These are phyloP conservation scores for Chrysaora quinquecirrha DNA, from an alignment of 30 jellyfish, hydroid and myxozoan genomes.

Conservation along the genomic window DNA sequence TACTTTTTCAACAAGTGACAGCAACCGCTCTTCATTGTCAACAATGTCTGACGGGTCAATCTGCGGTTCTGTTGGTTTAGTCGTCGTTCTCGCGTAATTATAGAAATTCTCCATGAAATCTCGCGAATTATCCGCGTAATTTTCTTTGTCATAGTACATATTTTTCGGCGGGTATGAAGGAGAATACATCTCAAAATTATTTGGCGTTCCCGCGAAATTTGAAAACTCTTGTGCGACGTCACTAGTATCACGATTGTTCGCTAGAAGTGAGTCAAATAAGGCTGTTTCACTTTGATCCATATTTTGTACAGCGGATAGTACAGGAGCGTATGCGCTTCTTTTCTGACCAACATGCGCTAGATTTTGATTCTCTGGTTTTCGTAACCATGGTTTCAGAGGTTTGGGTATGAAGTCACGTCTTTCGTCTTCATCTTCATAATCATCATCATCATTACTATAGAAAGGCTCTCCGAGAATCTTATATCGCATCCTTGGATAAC, in stretches of 20 bases:
- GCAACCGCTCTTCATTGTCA: constrained; percentile 55
- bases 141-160: constrained; percentile 42
- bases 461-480: constrained; percentile 7
- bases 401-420: constrained; percentile 35
- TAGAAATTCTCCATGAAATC: neutral
- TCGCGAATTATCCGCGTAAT: neutral
- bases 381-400: neutral
- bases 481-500: constrained; percentile 24
- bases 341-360: constrained; percentile 4
- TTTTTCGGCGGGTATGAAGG: constrained; percentile 36
- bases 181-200: constrained; percentile 38
- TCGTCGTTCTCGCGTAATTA: constrained; percentile 11
- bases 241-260: constrained; percentile 35
- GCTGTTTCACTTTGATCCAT: constrained; percentile 57
- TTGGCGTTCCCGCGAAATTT: constrained; percentile 42
- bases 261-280: constrained; percentile 45
- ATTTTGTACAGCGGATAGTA: constrained; percentile 60
- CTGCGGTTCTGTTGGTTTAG: constrained; percentile 23
- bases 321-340: constrained; percentile 50
- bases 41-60: constrained; percentile 36
- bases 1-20: constrained; percentile 51
- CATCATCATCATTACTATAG: constrained; percentile 20
- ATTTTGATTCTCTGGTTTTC: neutral
- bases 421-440: neutral
- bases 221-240: constrained; percentile 39